Percentiles rank a stretch among this genome's conserved stretches.
Conservation (phyloP, 1,140 invertebrate species). For the Drosophila guanche region DNA sequence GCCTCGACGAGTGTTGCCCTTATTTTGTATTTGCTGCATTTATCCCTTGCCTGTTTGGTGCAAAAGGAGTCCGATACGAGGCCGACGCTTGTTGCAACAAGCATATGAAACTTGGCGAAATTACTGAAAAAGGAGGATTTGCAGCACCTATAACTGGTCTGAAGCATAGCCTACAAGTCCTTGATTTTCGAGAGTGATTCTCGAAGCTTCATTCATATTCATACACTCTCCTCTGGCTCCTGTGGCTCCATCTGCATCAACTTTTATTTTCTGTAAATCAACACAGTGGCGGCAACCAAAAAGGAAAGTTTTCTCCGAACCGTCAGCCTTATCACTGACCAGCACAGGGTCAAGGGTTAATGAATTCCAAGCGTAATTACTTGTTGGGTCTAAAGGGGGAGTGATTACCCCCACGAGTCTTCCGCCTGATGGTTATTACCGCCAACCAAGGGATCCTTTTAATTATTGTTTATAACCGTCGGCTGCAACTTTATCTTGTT, state of each 20-base stretch:
- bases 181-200: neutral
- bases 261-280: slow-evolving; percentile 2
- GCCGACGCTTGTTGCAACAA: neutral
- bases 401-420: slow-evolving; percentile 38
- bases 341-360: slow-evolving; percentile 51
- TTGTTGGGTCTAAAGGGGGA: slow-evolving; percentile 10
- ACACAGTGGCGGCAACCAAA: neutral
- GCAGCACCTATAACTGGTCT: too few relatives aligned
- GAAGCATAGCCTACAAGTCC: too few relatives aligned
- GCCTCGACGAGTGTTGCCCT: slow-evolving; percentile 17
- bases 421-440: slow-evolving; percentile 37
- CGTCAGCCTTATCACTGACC: slow-evolving; percentile 6
- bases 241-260: neutral
- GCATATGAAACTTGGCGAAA: neutral
- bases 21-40: neutral
- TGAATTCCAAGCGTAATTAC: slow-evolving; percentile 67
- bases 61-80: neutral
- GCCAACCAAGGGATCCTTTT: slow-evolving; percentile 64
- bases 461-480: slow-evolving; percentile 78
- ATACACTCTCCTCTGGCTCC: too few relatives aligned
- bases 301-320: neutral
- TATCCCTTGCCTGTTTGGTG: neutral
- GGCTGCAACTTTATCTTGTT: slow-evolving; percentile 65
- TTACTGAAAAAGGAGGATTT: neutral
- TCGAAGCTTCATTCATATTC: too few relatives aligned